Percentiles rank a stretch among this genome's conserved stretches.
Evolutionary conservation across 2,888 invertebrate species (phyloP).

Genomic region (Epsilonema sp.): DNA sequence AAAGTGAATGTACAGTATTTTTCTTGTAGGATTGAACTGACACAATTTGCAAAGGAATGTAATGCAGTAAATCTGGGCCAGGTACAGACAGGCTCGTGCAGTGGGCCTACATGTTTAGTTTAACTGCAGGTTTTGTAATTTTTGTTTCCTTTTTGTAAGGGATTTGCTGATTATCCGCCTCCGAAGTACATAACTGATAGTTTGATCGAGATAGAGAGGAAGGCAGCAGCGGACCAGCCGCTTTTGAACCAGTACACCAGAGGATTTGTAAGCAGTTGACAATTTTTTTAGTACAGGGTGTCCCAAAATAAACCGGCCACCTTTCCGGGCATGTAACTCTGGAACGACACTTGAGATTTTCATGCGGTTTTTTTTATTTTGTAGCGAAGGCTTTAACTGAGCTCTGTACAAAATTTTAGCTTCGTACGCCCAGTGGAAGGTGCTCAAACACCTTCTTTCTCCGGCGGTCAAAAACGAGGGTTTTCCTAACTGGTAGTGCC

Average conservation of each 20-base stretch:
- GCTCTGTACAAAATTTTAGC: no score
- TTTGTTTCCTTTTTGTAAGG: conserved; percentile 14
- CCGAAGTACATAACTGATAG: conserved; percentile 21
- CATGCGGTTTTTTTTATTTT: no score
- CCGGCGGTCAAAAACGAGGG: no score
- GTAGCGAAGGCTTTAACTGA: no score
- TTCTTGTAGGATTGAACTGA: conserved; percentile 25
- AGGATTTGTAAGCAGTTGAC: conserved; percentile 6
- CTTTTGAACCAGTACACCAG: conserved; percentile 21
- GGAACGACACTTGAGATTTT: no score
- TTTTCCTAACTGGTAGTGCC: no score
- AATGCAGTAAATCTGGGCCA: conserved; percentile 28
- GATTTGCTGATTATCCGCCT: conserved; percentile 25
- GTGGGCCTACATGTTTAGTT: no score
- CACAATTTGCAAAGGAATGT: conserved; percentile 20
- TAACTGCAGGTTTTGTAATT: no score
- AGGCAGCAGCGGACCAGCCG: conserved; percentile 16
- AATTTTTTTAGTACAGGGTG: not conserved
- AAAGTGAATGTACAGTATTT: not conserved
- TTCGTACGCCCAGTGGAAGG: no score
- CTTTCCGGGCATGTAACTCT: no score
- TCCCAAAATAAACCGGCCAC: no score
- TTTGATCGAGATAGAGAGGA: conserved; percentile 17
- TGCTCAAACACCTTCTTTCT: no score
- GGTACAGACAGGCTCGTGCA: conserved; percentile 11